These are phyloP conservation scores for Hydrochoerus hydrochaeris DNA, from an alignment of 2,113 vertebrate species.

Conservation along the genomic window DNA sequence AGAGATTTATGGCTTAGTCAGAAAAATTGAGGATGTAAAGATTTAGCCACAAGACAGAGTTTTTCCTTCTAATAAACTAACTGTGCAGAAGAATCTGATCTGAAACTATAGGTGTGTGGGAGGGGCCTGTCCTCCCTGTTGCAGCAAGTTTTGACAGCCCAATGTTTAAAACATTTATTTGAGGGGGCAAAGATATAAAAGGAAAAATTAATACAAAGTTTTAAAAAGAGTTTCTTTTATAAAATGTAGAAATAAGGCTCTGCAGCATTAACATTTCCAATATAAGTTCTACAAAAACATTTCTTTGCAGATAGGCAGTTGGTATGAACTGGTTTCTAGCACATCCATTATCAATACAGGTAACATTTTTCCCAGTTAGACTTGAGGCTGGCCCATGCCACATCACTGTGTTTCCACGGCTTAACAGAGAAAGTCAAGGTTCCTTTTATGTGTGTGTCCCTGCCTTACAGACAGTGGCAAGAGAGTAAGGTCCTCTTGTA, in stretches of 20 bases:
- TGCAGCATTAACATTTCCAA: background rate
- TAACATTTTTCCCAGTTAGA: background rate
- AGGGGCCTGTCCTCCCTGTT: background rate
- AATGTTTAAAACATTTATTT: background rate
- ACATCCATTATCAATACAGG: background rate
- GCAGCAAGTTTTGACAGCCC: background rate
- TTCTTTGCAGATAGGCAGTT: background rate
- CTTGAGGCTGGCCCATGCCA: background rate
- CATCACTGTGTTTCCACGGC: background rate
- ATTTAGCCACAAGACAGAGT: constrained; percentile 55
- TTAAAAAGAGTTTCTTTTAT: background rate
- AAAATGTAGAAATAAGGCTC: constrained; percentile 30
- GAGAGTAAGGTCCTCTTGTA: no score
- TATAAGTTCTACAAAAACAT: constrained; percentile 26
- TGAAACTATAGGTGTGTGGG: background rate
- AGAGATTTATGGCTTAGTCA: constrained; percentile 63
- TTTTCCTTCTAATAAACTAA: constrained; percentile 69
- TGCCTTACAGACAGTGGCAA: background rate
- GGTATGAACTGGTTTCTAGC: background rate
- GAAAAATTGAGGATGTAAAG: constrained; percentile 54
- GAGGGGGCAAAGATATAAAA: background rate
- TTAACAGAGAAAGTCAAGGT: background rate
- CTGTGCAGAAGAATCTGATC: constrained; percentile 45
- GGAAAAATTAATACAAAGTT: background rate
- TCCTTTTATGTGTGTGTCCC: background rate